Evolutionary conservation across 2,888 invertebrate species (phyloP).

Genomic region (Eupithecia exiguata): DNA sequence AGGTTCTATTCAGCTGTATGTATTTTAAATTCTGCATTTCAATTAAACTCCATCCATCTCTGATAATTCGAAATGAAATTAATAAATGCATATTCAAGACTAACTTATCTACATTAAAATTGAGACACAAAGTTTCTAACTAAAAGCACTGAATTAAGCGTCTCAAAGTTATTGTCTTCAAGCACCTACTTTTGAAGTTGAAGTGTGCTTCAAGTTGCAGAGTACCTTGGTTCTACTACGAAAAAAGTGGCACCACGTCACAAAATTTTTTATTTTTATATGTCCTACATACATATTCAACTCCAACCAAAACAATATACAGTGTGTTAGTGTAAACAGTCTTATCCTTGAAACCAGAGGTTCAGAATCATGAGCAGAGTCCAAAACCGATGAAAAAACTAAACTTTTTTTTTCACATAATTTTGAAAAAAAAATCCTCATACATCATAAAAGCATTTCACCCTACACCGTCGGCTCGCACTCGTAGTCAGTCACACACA

Average conservation of each 20-base stretch:
- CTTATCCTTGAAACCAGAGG: no score
- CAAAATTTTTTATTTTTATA: not conserved
- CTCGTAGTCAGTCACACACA: no score
- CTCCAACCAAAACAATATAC: not conserved
- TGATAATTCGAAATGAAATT: not conserved
- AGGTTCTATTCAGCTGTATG: no score
- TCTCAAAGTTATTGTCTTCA: constrained; percentile 39
- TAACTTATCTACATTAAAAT: constrained; percentile 12
- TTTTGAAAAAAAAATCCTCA: no score
- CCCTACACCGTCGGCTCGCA: no score
- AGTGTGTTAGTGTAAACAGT: no score
- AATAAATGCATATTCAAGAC: not conserved
- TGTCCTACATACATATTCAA: not conserved
- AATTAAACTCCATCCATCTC: not conserved
- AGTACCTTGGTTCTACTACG: constrained; percentile 6
- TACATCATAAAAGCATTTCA: no score
- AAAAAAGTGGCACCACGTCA: constrained; percentile 7
- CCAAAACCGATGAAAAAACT: no score
- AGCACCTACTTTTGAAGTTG: constrained; percentile 35
- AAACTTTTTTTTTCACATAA: no score
- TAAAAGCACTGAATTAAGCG: constrained; percentile 33
- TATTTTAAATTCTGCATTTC: not conserved
- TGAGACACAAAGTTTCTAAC: constrained; percentile 14
- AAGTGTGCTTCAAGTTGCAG: constrained; percentile 36
- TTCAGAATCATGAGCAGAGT: no score